Base-by-base conservation (phyloP, 2,797 vertebrate genomes). In the Alosa sapidissima region DNA sequence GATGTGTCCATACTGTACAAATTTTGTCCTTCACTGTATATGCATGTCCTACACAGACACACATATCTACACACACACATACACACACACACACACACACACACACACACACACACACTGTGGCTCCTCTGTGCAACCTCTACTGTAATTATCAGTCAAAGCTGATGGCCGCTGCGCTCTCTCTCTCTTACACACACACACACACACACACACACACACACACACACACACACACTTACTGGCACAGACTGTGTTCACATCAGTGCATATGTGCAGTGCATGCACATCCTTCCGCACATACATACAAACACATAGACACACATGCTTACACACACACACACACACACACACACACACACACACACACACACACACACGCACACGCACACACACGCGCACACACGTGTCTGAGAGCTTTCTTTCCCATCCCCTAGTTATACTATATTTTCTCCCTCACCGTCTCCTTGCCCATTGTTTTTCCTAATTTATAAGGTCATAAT, bases 61-160 rank as follows among this genome's bases (percentile, higher is more conserved):
- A 68, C 24, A 33, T 24, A 68, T 24, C 33, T 5, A 65, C 62
- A 65, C 62, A 65, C 62, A 65, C 62, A 65, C 62, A 65, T 24
- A 65, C 62, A 65, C 58, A 62, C 58, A n/a, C 58, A 65, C 58
- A 62, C 58, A n/a, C 58, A 84, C 68, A 84, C 24, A 65, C 19
- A 82, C 78, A 84, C 28, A 54, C 51, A 82, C 83, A 65, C 65
- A 28, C 48, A 54, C 47, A 55, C 52, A 58, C 58, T 83, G 75
- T 62, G 85, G 81, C 83, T 86, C 85, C 85, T 87, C 81, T 86
- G 72, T 84, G 72, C 84, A 85, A 84, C 86, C 86, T 88, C 62
- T 89, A 83, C 85, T 88, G 84, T 86, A 85, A 87, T 87, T 84
- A 88, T 88, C 84, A 85, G 84, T 89, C 88, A 89, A 82, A 16